These are phyloP conservation scores for Melanogrammus aeglefinus DNA, from an alignment of 2,797 vertebrate genomes.

Conservation along the genomic window DNA sequence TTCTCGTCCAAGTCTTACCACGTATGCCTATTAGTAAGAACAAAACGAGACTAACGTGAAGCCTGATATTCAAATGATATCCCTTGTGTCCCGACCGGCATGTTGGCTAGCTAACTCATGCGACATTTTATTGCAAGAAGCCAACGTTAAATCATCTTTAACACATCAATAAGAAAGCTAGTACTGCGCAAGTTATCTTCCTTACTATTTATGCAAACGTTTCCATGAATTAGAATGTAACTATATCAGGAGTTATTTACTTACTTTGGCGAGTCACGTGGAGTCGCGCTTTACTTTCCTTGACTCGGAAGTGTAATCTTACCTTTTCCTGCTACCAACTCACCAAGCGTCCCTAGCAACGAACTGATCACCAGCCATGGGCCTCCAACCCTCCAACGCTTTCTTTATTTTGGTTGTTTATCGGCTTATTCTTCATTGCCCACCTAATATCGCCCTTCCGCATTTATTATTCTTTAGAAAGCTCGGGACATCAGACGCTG, in stretches of 20 bases:
- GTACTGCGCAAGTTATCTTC: not conserved
- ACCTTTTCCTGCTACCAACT: not conserved
- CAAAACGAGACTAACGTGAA: not conserved
- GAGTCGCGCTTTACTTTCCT: not conserved
- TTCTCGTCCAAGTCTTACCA: not conserved
- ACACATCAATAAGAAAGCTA: not conserved
- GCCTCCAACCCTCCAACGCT: no score
- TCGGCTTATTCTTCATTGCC: no score
- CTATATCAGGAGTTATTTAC: slow-evolving; percentile 1
- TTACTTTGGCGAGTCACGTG: slow-evolving; percentile 57
- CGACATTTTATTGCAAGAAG: not conserved
- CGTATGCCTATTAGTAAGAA: not conserved
- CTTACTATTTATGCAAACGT: not conserved
- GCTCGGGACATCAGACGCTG: no score
- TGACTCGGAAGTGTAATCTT: slow-evolving; percentile 45
- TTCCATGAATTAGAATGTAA: not conserved
- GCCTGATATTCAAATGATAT: not conserved
- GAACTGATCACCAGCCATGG: no score
- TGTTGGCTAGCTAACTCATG: not conserved
- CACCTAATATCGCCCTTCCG: no score
- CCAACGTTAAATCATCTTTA: not conserved
- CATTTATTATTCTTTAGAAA: no score
- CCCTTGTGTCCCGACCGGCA: not conserved
- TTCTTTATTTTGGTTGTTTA: no score
- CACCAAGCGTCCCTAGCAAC: not conserved